These are phyloP conservation scores for Poecile atricapillus DNA, from an alignment of 2,113 vertebrate species.

Conservation along the genomic window DNA sequence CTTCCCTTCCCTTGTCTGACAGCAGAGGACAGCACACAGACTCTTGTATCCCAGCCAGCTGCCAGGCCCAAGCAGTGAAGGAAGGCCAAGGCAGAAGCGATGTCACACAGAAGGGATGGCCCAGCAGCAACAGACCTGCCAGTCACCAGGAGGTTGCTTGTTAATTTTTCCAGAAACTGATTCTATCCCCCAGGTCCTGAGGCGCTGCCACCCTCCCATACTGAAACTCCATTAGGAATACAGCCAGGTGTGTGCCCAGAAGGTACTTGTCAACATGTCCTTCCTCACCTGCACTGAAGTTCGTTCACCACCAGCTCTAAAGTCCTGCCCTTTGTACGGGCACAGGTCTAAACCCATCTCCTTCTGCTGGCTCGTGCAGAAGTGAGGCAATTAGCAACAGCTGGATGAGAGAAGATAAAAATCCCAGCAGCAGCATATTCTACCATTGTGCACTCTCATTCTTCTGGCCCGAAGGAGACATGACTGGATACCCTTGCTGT, in stretches of 20 bases:
- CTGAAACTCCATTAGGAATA: neutral
- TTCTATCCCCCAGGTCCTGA: neutral
- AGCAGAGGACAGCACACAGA: neutral
- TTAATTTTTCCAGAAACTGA: neutral
- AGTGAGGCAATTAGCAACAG: neutral
- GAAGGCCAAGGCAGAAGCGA: neutral
- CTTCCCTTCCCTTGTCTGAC: neutral
- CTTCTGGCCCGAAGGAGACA: neutral
- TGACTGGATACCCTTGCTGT: neutral
- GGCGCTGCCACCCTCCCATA: neutral
- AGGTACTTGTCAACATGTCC: neutral
- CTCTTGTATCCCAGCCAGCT: neutral
- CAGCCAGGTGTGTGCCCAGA: neutral
- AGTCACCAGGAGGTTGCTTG: neutral
- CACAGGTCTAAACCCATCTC: neutral
- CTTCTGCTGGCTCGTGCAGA: neutral
- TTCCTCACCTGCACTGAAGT: neutral
- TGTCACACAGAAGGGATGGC: neutral
- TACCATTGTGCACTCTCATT: neutral
- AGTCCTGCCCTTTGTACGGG: neutral
- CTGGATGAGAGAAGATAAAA: neutral
- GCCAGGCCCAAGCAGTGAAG: neutral
- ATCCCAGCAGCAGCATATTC: neutral
- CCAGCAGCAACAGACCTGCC: neutral
- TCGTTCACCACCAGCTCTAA: neutral